A percentile compares a stretch with the other conserved stretches of the same genome.
These are phyloP conservation scores for Iguana delicatissima DNA, from an alignment of 2,797 vertebrate species.

Conservation along the genomic window DNA sequence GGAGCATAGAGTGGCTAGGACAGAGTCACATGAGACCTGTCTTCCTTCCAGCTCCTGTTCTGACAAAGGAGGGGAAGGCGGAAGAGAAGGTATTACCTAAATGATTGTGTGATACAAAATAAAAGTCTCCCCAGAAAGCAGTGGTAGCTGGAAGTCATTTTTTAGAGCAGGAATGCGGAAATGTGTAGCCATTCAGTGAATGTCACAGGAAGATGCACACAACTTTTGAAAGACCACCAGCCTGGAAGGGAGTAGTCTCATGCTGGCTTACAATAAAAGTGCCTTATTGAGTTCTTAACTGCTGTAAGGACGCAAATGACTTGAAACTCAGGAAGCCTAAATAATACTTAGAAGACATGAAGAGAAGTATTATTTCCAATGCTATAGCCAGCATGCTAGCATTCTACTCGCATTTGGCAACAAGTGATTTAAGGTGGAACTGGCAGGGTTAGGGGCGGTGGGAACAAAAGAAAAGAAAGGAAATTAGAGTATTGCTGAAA, in stretches of 20 bases:
- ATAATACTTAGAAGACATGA: conserved; percentile 18
- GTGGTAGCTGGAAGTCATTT: conserved; percentile 62
- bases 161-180: conserved; percentile 51
- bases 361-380: conserved; percentile 16
- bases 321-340: conserved; percentile 35
- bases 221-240: conserved; percentile 45
- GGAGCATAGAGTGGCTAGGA: conserved; percentile 73
- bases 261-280: conserved; percentile 44
- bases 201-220: conserved; percentile 34
- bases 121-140: conserved; percentile 50
- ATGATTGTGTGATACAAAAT: conserved; percentile 62
- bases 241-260: conserved; percentile 21
- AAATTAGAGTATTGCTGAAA: conserved; percentile 5
- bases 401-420: background rate
- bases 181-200: conserved; percentile 32
- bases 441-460: background rate
- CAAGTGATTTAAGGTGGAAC: background rate
- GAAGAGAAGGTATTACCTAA: conserved; percentile 50
- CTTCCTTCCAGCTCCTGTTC: conserved; percentile 66
- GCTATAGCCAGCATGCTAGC: background rate
- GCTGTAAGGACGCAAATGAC: conserved; percentile 8
- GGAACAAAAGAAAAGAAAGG: background rate
- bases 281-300: conserved; percentile 46
- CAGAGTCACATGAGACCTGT: conserved; percentile 75
- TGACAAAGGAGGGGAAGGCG: conserved; percentile 40